phyloP scores from a whole-genome alignment of 1,140 invertebrate species.

The Ips nitidus region DNA sequence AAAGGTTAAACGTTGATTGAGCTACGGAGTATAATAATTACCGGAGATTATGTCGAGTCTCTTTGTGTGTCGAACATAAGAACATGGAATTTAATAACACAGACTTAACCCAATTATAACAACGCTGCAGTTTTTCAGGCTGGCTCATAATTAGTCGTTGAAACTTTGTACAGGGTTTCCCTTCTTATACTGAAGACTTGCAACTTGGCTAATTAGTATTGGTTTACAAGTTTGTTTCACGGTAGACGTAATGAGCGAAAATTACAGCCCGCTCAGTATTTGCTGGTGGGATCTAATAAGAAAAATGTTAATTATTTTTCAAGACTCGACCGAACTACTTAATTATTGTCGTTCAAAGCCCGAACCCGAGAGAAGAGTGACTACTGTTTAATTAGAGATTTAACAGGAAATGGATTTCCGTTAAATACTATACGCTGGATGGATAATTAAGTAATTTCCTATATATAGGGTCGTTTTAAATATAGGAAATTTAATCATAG shows the following conservation, averaged over 20 bases:
- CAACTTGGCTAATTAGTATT: constrained; percentile 32
- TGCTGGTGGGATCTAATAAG: constrained; percentile 27
- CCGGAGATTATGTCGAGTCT: neutral
- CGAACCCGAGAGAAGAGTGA: neutral
- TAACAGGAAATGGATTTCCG: constrained; percentile 23
- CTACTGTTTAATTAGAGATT: constrained; percentile 25
- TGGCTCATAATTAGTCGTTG: constrained; percentile 24
- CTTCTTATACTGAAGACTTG: constrained; percentile 20
- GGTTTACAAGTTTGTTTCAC: constrained; percentile 30
- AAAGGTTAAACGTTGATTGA: neutral
- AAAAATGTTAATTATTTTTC: constrained; percentile 28
- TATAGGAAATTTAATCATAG: neutral
- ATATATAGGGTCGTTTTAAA: neutral
- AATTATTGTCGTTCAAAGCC: constrained; percentile 17
- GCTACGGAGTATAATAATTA: neutral
- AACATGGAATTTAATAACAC: neutral
- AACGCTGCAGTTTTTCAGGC: constrained; percentile 19
- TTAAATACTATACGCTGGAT: constrained; percentile 10
- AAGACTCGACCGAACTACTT: constrained; percentile 19
- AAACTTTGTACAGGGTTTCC: constrained; percentile 23
- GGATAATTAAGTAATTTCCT: constrained; percentile 15
- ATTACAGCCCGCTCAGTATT: constrained; percentile 28
- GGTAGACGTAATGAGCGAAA: constrained; percentile 31
- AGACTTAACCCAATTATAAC: constrained; percentile 1
- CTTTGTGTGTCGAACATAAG: no score